Evolutionary conservation across 2,113 vertebrate genomes (phyloP).

Genomic region (Ailurus styani): DNA sequence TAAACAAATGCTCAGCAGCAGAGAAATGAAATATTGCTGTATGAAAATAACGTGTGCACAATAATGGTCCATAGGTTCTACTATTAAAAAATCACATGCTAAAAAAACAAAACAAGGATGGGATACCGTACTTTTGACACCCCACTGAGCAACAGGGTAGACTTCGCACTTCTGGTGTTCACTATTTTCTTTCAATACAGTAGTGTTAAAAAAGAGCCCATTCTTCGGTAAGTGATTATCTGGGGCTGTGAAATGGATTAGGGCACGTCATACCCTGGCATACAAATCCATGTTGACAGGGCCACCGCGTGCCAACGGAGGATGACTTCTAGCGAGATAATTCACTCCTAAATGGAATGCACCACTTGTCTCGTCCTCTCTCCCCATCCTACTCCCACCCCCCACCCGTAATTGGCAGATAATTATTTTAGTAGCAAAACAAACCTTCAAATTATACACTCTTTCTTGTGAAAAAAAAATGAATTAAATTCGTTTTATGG

Average conservation of each 20-base stretch:
- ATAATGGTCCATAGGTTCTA: not conserved
- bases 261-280: not conserved
- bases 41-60: not conserved
- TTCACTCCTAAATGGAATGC: conserved; percentile 38
- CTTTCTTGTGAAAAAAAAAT: conserved; percentile 53
- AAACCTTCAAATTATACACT: conserved; percentile 64
- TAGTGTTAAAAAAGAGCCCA: not conserved
- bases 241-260: not conserved
- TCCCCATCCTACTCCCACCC: not conserved
- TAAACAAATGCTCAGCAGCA: not conserved
- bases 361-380: not conserved
- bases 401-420: conserved; percentile 46
- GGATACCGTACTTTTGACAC: not conserved
- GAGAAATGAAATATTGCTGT: not conserved
- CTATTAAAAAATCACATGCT: not conserved
- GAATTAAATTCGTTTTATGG: conserved; percentile 48
- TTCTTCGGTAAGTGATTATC: not conserved
- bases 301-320: conserved; percentile 32
- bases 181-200: not conserved
- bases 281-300: conserved; percentile 34
- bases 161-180: not conserved
- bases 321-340: conserved; percentile 64
- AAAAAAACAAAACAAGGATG: not conserved
- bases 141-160: not conserved
- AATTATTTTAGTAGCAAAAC: conserved; percentile 59